Percentiles rank a stretch among this genome's conserved stretches.
phyloP scores from a whole-genome alignment of 1,140 invertebrate genomes.

The Tribolium madens region DNA sequence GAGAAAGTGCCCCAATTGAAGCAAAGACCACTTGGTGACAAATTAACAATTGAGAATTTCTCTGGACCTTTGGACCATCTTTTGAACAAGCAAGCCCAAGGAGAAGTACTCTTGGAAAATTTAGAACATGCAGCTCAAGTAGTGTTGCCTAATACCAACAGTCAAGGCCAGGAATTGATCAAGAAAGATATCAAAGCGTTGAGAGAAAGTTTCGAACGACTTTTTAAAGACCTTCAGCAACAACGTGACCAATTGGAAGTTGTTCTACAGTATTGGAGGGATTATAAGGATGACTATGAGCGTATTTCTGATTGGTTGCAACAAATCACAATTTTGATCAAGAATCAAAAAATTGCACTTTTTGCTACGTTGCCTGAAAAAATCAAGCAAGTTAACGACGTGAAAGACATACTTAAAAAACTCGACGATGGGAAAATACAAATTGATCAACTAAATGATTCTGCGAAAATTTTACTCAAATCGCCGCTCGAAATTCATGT shows the following conservation, averaged over 20 bases:
- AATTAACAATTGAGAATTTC: conserved; percentile 88
- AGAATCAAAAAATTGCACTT: conserved; percentile 89
- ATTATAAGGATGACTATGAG: conserved; percentile 94
- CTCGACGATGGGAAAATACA: conserved; percentile 85
- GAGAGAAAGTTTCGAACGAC: conserved; percentile 84
- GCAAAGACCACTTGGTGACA: conserved; percentile 86
- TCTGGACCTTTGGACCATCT: conserved; percentile 87
- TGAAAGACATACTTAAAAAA: conserved; percentile 81
- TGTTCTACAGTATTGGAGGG: conserved; percentile 86
- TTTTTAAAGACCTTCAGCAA: conserved; percentile 85
- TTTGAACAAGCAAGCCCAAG: conserved; percentile 91
- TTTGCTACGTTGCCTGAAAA: conserved; percentile 87
- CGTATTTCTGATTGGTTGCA: conserved; percentile 93
- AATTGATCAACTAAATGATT: conserved; percentile 86
- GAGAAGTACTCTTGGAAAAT: conserved; percentile 87
- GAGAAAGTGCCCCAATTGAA: conserved; percentile 91
- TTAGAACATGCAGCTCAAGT: conserved; percentile 88
- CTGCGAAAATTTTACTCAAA: conserved; percentile 79
- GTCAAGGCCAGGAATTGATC: conserved; percentile 83
- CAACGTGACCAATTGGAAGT: conserved; percentile 87
- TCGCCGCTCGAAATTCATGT: conserved; percentile 92
- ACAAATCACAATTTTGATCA: conserved; percentile 91
- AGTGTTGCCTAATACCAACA: conserved; percentile 84
- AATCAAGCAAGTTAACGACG: conserved; percentile 84
- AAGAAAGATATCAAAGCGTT: conserved; percentile 86